Conservation (phyloP, 1,140 invertebrate species). For the Neotoxoptera formosana region DNA sequence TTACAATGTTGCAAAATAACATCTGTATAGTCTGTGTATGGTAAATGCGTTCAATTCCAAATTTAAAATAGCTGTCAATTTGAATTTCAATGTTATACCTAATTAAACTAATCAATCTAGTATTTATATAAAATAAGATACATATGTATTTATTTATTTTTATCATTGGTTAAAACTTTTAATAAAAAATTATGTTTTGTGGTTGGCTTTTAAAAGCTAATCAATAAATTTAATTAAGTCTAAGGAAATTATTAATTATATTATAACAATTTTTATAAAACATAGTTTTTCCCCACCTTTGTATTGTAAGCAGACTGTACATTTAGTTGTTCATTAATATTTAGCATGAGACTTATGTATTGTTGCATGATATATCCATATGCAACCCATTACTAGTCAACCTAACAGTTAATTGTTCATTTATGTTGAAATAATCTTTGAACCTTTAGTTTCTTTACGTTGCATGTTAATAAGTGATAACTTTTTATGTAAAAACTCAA, state of each 20-base stretch:
- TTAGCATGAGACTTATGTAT: slow-evolving; percentile 36
- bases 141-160: neutral
- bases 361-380: slow-evolving; percentile 43
- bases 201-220: neutral
- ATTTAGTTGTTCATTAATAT: slow-evolving; percentile 6
- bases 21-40: neutral
- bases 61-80: neutral
- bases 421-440: slow-evolving; percentile 36
- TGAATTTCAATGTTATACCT: neutral
- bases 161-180: neutral
- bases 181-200: neutral
- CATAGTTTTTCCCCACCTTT: neutral
- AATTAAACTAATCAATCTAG: neutral
- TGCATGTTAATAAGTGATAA: slow-evolving; percentile 37
- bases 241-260: neutral
- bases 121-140: neutral
- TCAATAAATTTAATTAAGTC: neutral
- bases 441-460: neutral
- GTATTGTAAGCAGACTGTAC: slow-evolving; percentile 31
- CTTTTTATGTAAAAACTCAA: neutral
- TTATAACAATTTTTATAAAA: neutral
- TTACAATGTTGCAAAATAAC: neutral
- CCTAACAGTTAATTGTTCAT: slow-evolving; percentile 38
- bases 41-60: neutral
- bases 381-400: slow-evolving; percentile 37